Conservation (phyloP, 2,888 invertebrate genomes). For the Ochropleura leucogaster region DNA sequence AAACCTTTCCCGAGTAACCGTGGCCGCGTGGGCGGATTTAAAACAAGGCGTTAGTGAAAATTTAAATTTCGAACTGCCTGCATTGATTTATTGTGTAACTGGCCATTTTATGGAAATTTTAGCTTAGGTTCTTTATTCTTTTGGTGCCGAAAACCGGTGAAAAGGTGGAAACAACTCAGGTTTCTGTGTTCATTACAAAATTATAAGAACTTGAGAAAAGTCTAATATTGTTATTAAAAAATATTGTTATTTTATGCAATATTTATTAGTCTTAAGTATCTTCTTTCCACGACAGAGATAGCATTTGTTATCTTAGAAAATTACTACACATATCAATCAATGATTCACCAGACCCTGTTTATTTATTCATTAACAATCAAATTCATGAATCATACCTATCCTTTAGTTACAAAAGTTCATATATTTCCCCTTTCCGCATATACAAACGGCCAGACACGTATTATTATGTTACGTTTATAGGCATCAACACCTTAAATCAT, state of each 20-base stretch:
- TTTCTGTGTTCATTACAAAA: slow-evolving; percentile 4
- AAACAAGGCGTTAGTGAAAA: slow-evolving; percentile 49
- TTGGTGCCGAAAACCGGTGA: background rate
- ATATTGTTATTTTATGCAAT: slow-evolving; percentile 5
- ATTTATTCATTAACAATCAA: slow-evolving; percentile 50
- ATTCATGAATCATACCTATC: slow-evolving; percentile 51
- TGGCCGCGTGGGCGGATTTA: slow-evolving; percentile 38
- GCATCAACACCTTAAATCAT: slow-evolving; percentile 40
- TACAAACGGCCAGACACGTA: slow-evolving; percentile 1
- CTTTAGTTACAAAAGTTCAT: too few relatives aligned
- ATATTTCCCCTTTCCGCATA: slow-evolving; percentile 36
- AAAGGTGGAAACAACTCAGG: background rate
- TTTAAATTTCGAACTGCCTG: slow-evolving; percentile 41
- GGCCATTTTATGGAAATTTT: slow-evolving; percentile 16
- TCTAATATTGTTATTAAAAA: background rate
- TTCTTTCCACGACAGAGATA: slow-evolving; percentile 22
- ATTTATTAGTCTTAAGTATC: slow-evolving; percentile 17
- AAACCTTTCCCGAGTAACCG: slow-evolving; percentile 33
- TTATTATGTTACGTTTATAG: slow-evolving; percentile 19
- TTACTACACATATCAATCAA: slow-evolving; percentile 13
- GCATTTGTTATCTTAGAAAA: slow-evolving; percentile 4
- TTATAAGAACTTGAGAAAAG: background rate
- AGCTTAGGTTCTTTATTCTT: slow-evolving; percentile 14
- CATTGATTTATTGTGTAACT: slow-evolving; percentile 41
- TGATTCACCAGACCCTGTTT: slow-evolving; percentile 39